Conservation (phyloP, 2,797 vertebrate species). For the Meriones psammophilus region DNA sequence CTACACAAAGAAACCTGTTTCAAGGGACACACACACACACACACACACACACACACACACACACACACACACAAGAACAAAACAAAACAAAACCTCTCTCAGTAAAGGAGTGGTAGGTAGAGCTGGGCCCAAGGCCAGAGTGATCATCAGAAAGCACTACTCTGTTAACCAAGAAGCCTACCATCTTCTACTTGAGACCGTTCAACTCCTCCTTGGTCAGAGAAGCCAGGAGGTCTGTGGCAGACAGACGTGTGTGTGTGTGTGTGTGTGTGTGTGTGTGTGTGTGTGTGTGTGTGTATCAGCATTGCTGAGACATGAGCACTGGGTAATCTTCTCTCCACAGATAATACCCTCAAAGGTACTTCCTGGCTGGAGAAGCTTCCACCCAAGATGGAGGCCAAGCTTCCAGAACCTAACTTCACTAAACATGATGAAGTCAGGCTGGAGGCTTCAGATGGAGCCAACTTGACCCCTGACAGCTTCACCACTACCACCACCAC, state of each 20-base stretch:
- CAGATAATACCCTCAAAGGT: constrained; percentile 90
- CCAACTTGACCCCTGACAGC: neutral
- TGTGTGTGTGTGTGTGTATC: too few relatives aligned
- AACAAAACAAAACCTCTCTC: neutral
- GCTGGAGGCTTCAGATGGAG: constrained; percentile 60
- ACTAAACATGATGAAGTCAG: constrained; percentile 70
- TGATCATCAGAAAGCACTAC: neutral
- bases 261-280: too few relatives aligned
- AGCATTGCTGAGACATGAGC: too few relatives aligned
- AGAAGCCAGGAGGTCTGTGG: neutral
- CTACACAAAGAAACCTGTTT: too few relatives aligned
- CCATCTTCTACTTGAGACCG: neutral
- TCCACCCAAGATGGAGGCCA: constrained; percentile 87
- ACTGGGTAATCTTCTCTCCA: neutral
- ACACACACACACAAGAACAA: too few relatives aligned
- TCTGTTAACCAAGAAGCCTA: neutral
- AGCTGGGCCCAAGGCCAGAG: neutral
- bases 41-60: too few relatives aligned
- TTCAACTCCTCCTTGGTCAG: neutral
- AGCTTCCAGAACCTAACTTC: neutral
- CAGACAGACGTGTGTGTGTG: neutral
- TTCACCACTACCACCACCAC: constrained; percentile 73
- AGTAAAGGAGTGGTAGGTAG: neutral
- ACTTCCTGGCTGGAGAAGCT: constrained; percentile 87
- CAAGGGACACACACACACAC: too few relatives aligned